A percentile compares a stretch with the other conserved stretches of the same genome.
These are phyloP conservation scores for Turritopsis rubra DNA, from an alignment of 30 jellyfish, hydroid and myxozoan genomes.

Conservation along the genomic window DNA sequence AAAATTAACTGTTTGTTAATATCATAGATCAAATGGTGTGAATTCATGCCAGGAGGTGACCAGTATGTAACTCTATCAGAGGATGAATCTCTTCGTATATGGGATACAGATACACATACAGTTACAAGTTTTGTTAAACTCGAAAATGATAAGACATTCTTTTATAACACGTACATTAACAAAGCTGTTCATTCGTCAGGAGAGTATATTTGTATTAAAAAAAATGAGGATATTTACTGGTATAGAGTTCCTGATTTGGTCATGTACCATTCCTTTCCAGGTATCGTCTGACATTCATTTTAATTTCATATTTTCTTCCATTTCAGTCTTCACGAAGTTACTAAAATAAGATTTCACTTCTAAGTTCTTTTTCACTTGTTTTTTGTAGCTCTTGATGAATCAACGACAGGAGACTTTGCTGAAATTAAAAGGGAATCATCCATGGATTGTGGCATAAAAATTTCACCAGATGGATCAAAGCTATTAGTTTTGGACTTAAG, in stretches of 20 bases:
- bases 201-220: neutral
- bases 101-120: neutral
- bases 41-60: neutral
- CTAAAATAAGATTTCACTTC: too few relatives aligned
- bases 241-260: neutral
- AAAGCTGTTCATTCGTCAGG: neutral
- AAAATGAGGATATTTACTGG: neutral
- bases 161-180: too few relatives aligned
- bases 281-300: too few relatives aligned
- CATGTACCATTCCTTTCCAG: neutral
- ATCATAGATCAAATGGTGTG: neutral
- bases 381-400: neutral
- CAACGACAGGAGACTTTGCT: neutral
- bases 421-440: too few relatives aligned
- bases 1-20: neutral
- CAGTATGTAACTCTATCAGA: neutral
- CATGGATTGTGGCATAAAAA: neutral
- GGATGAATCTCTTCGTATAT: neutral
- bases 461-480: neutral
- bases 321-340: neutral
- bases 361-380: too few relatives aligned
- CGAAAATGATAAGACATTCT: neutral
- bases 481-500: neutral
- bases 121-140: neutral
- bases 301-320: too few relatives aligned